Conservation (phyloP, 2,113 vertebrate species). For the Corythornis cristatus region DNA sequence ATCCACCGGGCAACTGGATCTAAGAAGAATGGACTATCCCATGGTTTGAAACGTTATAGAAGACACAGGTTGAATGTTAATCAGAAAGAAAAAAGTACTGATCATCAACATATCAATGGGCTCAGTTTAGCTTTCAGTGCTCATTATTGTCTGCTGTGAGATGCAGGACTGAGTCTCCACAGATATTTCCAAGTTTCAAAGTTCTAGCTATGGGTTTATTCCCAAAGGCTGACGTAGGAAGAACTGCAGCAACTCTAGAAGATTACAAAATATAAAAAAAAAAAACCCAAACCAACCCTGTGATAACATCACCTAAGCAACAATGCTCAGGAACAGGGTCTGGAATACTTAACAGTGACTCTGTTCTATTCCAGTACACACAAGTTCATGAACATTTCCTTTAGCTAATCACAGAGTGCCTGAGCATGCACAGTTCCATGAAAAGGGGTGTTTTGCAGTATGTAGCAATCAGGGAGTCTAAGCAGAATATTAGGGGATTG, state of each 20-base stretch:
- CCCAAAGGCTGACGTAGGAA: neutral
- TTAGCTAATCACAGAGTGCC: neutral
- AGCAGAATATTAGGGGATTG: slow-evolving; percentile 2
- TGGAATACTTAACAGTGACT: neutral
- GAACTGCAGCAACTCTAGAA: neutral
- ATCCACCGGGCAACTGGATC: slow-evolving; percentile 32
- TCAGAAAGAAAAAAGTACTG: slow-evolving; percentile 62
- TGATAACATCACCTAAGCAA: neutral
- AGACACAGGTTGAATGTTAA: slow-evolving; percentile 68
- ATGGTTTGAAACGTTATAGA: slow-evolving; percentile 43
- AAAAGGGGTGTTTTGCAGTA: neutral
- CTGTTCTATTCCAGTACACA: neutral
- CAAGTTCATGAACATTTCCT: neutral
- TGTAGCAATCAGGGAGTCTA: neutral
- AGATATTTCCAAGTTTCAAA: slow-evolving; percentile 26
- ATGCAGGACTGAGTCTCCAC: neutral
- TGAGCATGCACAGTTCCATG: neutral
- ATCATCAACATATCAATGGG: slow-evolving; percentile 72
- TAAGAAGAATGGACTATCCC: slow-evolving; percentile 54
- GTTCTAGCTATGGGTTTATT: neutral
- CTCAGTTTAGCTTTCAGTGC: slow-evolving; percentile 56
- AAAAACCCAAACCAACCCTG: neutral
- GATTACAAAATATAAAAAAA: neutral
- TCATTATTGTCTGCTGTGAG: slow-evolving; percentile 36
- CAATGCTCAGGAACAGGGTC: neutral